Evolutionary conservation across 2,888 invertebrate species (phyloP).

Genomic region (Ashinkailepas kermadecensis): DNA sequence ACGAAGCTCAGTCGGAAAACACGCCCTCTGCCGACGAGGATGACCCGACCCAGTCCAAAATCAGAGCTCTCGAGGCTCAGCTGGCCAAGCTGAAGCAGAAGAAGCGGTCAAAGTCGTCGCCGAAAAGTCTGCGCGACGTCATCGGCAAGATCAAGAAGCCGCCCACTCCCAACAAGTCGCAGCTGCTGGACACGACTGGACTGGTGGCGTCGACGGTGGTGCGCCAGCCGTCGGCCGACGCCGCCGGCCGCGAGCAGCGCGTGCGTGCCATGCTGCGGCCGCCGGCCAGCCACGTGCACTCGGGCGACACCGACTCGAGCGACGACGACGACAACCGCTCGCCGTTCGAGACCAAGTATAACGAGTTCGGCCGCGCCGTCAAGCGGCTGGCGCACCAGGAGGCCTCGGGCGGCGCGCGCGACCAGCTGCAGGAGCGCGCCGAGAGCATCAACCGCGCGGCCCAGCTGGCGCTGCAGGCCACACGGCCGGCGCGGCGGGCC

Average conservation of each 20-base stretch:
- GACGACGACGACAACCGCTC: conserved; percentile 72
- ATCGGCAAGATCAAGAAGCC: conserved; percentile 12
- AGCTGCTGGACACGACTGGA: neutral
- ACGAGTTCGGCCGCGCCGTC: conserved; percentile 56
- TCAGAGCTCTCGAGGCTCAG: neutral
- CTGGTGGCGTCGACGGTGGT: neutral
- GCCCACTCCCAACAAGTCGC: neutral
- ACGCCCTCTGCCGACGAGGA: neutral
- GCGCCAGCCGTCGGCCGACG: neutral
- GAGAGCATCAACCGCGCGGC: conserved; percentile 28
- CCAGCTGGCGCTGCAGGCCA: conserved; percentile 21
- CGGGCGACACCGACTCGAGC: conserved; percentile 54
- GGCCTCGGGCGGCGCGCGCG: conserved; percentile 25
- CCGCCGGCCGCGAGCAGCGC: neutral
- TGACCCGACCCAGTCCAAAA: neutral
- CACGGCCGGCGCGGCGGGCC: conserved; percentile 26
- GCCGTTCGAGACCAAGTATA: conserved; percentile 60
- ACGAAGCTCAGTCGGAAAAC: neutral
- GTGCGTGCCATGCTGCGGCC: neutral
- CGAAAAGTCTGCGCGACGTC: neutral
- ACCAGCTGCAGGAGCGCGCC: conserved; percentile 30
- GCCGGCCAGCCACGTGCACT: conserved; percentile 28
- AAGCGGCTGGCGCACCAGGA: conserved; percentile 47
- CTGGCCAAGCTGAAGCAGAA: neutral
- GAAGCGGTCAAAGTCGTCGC: neutral